Evolutionary conservation across 2,888 invertebrate species (phyloP).

Genomic region (Epistrophe grossulariae): DNA sequence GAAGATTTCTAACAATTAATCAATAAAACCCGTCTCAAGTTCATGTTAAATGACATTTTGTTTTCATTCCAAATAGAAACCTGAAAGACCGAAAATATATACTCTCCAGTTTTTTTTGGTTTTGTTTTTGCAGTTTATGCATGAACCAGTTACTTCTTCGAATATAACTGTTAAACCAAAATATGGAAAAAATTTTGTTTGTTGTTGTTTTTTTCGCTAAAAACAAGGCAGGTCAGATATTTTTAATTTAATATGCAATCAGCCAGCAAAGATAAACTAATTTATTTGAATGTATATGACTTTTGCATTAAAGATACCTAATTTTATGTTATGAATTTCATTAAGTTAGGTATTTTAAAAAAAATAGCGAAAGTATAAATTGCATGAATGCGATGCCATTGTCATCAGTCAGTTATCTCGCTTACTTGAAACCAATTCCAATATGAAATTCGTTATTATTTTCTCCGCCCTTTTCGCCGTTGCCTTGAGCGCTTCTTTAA

Average conservation of each 20-base stretch:
- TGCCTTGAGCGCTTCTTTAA: slow-evolving; percentile 78
- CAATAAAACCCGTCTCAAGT: not conserved
- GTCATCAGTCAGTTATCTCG: slow-evolving; percentile 60
- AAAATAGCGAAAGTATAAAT: slow-evolving; percentile 42
- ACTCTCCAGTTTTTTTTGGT: not conserved
- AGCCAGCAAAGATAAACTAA: not conserved
- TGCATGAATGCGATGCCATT: slow-evolving; percentile 28
- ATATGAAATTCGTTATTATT: slow-evolving; percentile 81
- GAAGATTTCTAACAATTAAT: not conserved
- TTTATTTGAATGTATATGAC: not conserved
- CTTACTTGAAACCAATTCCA: slow-evolving; percentile 71
- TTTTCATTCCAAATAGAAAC: not conserved
- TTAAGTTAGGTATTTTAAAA: not conserved
- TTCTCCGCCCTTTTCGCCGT: slow-evolving; percentile 80
- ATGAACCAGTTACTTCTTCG: not conserved
- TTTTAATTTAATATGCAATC: not conserved
- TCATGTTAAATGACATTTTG: not conserved
- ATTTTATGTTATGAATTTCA: not conserved
- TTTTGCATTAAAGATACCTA: not conserved
- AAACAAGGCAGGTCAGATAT: not conserved
- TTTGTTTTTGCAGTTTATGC: not conserved
- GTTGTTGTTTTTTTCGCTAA: not conserved
- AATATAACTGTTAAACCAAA: not conserved
- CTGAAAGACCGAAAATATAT: not conserved
- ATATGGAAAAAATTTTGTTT: not conserved